Conservation (phyloP, 2,888 invertebrate genomes). For the Ferrisia virgata region DNA sequence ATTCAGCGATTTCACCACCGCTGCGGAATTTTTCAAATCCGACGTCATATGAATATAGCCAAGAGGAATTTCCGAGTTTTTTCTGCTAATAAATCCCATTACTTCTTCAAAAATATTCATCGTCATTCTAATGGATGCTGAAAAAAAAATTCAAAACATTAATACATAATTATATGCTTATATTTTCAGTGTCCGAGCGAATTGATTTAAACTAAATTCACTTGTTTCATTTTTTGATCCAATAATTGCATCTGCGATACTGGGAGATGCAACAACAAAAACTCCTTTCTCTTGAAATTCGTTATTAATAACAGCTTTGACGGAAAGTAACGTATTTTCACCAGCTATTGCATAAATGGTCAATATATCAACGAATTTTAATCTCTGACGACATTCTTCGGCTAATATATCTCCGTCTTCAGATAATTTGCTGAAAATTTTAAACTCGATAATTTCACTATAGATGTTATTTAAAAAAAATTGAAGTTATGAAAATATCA, state of each 20-base stretch:
- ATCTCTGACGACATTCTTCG: neutral
- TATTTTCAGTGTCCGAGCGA: no score
- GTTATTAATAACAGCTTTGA: neutral
- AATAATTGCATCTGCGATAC: neutral
- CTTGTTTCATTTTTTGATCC: slow-evolving; percentile 13
- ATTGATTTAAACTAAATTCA: neutral
- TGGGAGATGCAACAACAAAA: neutral
- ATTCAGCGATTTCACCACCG: neutral
- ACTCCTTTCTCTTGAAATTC: slow-evolving; percentile 27
- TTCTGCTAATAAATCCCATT: neutral
- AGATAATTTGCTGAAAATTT: slow-evolving; percentile 34
- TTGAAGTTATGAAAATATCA: no score
- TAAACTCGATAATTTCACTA: neutral
- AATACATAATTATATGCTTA: neutral
- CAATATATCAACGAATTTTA: slow-evolving; percentile 29
- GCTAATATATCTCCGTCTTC: neutral
- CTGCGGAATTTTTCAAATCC: neutral
- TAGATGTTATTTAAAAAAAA: no score
- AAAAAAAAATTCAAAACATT: neutral
- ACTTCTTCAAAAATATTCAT: neutral
- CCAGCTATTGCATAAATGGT: neutral
- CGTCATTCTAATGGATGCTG: neutral
- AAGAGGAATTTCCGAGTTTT: slow-evolving; percentile 10
- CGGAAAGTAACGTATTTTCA: neutral
- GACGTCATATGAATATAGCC: slow-evolving; percentile 22